These are phyloP conservation scores for Halcyon malimbica DNA, from an alignment of 2,113 vertebrate species.

Conservation along the genomic window DNA sequence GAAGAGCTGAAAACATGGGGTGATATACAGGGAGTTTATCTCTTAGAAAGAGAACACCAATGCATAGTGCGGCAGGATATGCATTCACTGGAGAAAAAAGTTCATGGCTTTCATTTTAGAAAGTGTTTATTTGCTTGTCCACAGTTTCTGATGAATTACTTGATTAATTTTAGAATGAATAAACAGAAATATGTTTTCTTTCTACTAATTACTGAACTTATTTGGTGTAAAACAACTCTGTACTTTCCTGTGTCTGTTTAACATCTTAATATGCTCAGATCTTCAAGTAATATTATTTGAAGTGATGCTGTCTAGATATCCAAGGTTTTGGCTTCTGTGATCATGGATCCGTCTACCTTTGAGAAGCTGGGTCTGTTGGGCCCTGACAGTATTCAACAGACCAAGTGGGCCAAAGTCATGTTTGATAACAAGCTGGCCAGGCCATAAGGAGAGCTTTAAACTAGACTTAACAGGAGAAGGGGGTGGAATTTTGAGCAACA, in stretches of 20 bases:
- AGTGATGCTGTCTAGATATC: neutral
- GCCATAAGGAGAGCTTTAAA: neutral
- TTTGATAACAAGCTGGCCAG: neutral
- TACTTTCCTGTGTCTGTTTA: neutral
- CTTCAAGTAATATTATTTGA: neutral
- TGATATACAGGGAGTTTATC: neutral
- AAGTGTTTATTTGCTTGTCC: neutral
- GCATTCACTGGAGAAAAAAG: neutral
- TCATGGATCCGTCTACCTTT: neutral
- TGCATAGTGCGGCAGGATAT: neutral
- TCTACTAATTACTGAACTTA: neutral
- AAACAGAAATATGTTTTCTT: neutral
- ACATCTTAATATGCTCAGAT: neutral
- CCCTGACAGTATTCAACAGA: neutral
- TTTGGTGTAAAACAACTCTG: neutral
- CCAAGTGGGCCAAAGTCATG: neutral
- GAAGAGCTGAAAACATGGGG: neutral
- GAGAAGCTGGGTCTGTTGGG: neutral
- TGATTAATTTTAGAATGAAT: neutral
- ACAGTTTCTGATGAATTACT: neutral
- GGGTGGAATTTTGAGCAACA: neutral
- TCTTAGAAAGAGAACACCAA: neutral
- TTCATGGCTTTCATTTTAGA: neutral
- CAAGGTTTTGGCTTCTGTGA: neutral
- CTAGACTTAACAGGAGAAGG: neutral